These are phyloP conservation scores for Lampropteryx suffumata DNA, from an alignment of 2,888 invertebrate species.

Conservation along the genomic window DNA sequence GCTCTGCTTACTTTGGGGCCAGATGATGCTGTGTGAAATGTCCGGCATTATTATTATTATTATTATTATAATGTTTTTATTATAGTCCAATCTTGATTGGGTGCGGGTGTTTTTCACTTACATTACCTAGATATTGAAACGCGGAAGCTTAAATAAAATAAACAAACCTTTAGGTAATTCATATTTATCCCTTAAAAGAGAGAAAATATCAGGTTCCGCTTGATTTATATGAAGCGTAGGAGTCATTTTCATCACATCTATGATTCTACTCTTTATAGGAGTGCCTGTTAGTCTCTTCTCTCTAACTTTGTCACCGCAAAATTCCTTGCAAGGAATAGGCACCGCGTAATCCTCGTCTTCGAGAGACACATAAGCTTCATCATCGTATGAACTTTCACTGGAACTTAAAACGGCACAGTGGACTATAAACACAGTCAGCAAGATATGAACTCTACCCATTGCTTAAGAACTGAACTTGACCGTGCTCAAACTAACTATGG, in stretches of 20 bases:
- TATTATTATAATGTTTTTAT: too few relatives aligned
- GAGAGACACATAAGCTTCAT: conserved; percentile 38
- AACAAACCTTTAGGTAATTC: conserved; percentile 65
- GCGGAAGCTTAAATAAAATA: too few relatives aligned
- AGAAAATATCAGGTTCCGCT: conserved; percentile 53
- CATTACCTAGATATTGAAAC: too few relatives aligned
- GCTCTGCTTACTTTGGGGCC: too few relatives aligned
- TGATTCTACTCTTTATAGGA: conserved; percentile 50
- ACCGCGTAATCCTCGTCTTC: conserved; percentile 48
- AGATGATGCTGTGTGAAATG: too few relatives aligned
- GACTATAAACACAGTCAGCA: conserved; percentile 22
- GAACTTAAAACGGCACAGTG: conserved; percentile 18
- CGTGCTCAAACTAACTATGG: conserved; percentile 38
- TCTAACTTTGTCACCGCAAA: conserved; percentile 41
- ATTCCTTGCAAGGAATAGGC: conserved; percentile 43
- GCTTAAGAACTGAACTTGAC: conserved; percentile 37
- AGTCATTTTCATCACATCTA: conserved; percentile 61
- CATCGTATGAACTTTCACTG: conserved; percentile 30
- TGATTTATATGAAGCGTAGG: conserved; percentile 49
- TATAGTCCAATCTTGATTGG: too few relatives aligned
- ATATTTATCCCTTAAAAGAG: conserved; percentile 59
- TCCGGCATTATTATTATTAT: too few relatives aligned
- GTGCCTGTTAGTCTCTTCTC: conserved; percentile 38
- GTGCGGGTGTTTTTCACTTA: too few relatives aligned
- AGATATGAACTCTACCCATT: conserved; percentile 23